These are phyloP conservation scores for Rissa tridactyla DNA, from an alignment of 2,113 vertebrate species.

Conservation along the genomic window DNA sequence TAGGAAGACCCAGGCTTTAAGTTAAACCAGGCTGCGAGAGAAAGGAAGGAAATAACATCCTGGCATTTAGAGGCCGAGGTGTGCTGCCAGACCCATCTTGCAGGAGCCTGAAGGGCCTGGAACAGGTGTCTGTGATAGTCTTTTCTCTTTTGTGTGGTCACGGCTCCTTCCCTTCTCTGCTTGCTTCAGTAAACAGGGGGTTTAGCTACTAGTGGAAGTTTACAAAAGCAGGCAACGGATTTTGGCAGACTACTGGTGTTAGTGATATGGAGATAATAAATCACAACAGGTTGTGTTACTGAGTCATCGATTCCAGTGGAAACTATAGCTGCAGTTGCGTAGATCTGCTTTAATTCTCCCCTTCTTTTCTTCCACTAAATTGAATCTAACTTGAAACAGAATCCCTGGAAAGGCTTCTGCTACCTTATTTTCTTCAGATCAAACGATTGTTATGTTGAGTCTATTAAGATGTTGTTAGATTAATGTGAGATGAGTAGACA, in stretches of 20 bases:
- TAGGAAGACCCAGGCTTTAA: background rate
- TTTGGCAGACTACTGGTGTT: conserved; percentile 2
- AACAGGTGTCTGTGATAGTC: background rate
- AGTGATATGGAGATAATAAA: background rate
- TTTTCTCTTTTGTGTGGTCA: background rate
- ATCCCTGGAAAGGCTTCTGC: background rate
- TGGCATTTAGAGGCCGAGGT: background rate
- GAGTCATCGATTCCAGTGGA: conserved; percentile 45
- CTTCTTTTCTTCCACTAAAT: background rate
- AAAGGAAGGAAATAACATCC: background rate
- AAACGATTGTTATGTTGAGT: background rate
- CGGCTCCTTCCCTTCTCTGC: background rate
- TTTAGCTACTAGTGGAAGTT: conserved; percentile 7
- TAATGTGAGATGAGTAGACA: background rate
- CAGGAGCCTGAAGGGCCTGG: background rate
- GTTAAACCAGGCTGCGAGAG: background rate
- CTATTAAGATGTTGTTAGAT: background rate
- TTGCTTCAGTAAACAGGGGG: background rate
- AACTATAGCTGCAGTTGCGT: conserved; percentile 22
- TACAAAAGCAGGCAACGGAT: background rate
- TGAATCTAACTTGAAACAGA: background rate
- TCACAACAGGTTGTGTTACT: conserved; percentile 41
- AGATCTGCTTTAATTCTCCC: background rate
- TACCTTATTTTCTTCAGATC: background rate
- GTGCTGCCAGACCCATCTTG: background rate